Evolutionary conservation across 2,113 vertebrate species (phyloP).

Genomic region (Tautogolabrus adspersus): DNA sequence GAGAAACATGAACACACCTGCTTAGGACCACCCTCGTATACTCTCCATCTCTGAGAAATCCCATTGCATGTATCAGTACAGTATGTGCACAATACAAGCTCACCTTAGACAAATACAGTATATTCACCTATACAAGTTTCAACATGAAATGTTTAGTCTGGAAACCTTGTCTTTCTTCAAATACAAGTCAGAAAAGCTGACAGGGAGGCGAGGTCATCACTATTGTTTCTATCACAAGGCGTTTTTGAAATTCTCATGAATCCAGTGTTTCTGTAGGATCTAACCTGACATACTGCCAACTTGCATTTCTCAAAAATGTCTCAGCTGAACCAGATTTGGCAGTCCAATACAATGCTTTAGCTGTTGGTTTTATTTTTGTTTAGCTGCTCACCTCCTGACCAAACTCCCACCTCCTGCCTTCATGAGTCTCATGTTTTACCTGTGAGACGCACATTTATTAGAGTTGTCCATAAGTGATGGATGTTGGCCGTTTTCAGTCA

Average conservation of each 20-base stretch:
- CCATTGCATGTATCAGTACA: constrained; percentile 14
- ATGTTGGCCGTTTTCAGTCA: neutral
- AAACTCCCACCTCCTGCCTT: neutral
- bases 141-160: neutral
- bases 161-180: constrained; percentile 12
- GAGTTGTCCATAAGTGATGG: neutral
- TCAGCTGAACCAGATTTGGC: neutral
- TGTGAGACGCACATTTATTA: too few relatives aligned
- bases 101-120: constrained; percentile 14
- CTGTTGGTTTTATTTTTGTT: neutral
- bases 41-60: neutral
- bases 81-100: constrained; percentile 11
- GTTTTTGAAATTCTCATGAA: neutral
- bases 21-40: constrained; percentile 8
- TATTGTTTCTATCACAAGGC: neutral
- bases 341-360: neutral
- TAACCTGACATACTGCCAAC: neutral
- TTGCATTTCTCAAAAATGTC: neutral
- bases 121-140: constrained; percentile 19
- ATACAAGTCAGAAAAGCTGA: neutral
- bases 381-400: neutral
- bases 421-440: neutral
- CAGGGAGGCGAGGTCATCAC: neutral
- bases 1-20: neutral
- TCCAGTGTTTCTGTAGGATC: neutral